Percentiles rank a stretch among this genome's conserved stretches.
Evolutionary conservation across 37 sponge, comb jelly and placozoan genomes (phyloP).

Genomic region (Amphimedon queenslandica): DNA sequence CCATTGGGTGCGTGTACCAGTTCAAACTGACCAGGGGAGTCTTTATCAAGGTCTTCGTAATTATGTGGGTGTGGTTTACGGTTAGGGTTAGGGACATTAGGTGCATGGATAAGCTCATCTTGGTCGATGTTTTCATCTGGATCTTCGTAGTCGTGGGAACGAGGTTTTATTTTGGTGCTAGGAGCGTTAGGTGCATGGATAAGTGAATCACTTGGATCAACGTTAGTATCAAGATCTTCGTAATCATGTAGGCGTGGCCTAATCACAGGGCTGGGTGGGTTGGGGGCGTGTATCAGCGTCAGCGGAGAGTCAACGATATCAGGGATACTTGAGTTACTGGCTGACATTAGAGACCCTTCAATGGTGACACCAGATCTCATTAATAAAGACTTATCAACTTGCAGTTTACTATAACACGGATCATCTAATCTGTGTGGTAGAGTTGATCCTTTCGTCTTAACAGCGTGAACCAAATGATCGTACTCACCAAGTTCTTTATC

Average conservation of each 20-base stretch:
- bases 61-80: background rate
- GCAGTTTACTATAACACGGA: background rate
- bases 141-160: background rate
- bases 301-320: no score
- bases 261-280: background rate
- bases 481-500: background rate
- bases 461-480: background rate
- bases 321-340: background rate
- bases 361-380: background rate
- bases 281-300: background rate
- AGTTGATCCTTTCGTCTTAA: background rate
- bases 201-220: no score
- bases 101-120: background rate
- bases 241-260: background rate
- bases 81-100: background rate
- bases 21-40: no score
- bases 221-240: background rate
- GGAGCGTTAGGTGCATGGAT: background rate
- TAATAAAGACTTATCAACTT: background rate
- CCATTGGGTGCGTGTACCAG: background rate
- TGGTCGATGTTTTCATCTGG: background rate
- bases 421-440: background rate
- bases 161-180: background rate
- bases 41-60: background rate
- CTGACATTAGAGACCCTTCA: background rate